Percentiles rank a stretch among this genome's conserved stretches.
Conservation (phyloP, 2,888 invertebrate species). For the Rhagophthalmus giganteus region DNA sequence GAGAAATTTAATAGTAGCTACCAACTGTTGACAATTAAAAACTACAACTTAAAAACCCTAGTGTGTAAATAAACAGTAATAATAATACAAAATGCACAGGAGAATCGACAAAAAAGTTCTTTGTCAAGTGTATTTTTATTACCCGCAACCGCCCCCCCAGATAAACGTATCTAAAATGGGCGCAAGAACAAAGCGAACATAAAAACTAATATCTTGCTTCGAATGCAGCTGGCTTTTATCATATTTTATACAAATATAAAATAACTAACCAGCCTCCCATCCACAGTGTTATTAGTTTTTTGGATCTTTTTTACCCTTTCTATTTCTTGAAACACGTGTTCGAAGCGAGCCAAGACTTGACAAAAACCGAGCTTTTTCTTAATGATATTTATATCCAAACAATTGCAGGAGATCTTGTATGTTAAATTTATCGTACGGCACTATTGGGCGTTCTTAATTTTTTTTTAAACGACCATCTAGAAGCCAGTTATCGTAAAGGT, state of each 20-base stretch:
- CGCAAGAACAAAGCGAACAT: conserved; percentile 14
- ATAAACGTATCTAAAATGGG: conserved; percentile 6
- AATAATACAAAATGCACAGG: too few species aligned
- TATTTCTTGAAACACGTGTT: conserved; percentile 35
- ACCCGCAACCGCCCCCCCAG: too few species aligned
- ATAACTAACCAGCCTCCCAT: conserved; percentile 27
- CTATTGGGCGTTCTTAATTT: too few species aligned
- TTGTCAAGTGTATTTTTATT: too few species aligned
- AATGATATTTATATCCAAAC: conserved; percentile 32
- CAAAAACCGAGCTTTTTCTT: conserved; percentile 33
- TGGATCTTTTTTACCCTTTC: conserved; percentile 24
- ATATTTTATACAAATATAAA: conserved; percentile 34
- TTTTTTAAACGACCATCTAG: too few species aligned
- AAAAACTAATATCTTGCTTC: conserved; percentile 20
- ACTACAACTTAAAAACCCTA: too few species aligned
- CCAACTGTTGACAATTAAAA: too few species aligned
- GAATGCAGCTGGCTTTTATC: conserved; percentile 32
- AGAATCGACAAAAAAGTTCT: too few species aligned
- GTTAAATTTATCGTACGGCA: too few species aligned
- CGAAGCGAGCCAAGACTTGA: conserved; percentile 36
- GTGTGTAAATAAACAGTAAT: too few species aligned
- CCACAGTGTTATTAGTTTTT: conserved; percentile 26
- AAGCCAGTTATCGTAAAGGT: too few species aligned
- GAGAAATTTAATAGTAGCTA: too few species aligned
- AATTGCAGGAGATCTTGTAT: conserved; percentile 24